A percentile compares a stretch with the other conserved stretches of the same genome.
phyloP scores from a whole-genome alignment of 2,888 invertebrate species.

The Drosophila kuntzei region DNA sequence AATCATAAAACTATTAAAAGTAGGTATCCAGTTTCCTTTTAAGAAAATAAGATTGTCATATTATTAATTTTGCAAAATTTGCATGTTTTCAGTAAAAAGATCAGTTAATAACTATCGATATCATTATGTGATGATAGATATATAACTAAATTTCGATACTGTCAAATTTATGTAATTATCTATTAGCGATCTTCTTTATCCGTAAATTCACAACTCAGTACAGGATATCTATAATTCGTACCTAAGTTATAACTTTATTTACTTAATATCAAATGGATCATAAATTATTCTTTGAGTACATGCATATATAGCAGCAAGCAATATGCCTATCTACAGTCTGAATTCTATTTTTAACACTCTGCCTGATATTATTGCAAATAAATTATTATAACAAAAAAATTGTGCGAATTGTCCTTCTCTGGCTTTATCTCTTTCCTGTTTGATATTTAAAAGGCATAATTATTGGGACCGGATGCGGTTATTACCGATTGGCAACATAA shows the following conservation, averaged over 20 bases:
- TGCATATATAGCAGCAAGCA: no score
- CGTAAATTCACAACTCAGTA: background rate
- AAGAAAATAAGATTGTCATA: background rate
- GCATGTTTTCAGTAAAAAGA: no score
- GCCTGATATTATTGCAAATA: background rate
- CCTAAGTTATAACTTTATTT: no score
- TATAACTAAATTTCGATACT: background rate
- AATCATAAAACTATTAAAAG: no score
- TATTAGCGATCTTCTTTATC: background rate
- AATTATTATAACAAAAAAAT: background rate
- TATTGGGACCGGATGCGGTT: conserved; percentile 23
- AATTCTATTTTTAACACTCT: background rate
- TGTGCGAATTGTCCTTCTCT: background rate
- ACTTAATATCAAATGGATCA: background rate
- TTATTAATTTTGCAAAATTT: background rate
- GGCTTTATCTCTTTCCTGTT: background rate
- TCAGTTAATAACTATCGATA: no score
- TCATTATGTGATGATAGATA: background rate
- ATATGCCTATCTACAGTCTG: background rate
- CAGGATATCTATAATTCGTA: background rate
- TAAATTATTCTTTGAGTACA: background rate
- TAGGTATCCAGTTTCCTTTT: background rate
- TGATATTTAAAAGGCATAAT: background rate
- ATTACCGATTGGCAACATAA: conserved; percentile 5
- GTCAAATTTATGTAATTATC: background rate